Conservation (phyloP, 2,797 vertebrate genomes). For the Urophycis tenuis region DNA sequence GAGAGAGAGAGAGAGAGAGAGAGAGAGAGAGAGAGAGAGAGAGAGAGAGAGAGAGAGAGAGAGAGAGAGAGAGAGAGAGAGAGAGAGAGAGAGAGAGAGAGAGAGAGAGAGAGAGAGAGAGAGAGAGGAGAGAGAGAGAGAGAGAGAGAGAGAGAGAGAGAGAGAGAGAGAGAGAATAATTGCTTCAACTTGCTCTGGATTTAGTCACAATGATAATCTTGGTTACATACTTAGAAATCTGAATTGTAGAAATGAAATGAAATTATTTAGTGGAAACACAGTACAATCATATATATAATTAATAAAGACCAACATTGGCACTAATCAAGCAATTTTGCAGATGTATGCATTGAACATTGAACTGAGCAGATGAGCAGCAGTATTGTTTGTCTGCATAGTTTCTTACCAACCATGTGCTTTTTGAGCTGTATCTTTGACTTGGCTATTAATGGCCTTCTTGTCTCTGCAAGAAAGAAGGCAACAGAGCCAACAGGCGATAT, state of each 20-base stretch:
- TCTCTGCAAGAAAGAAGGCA: slow-evolving; percentile 32
- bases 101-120: slow-evolving; percentile 37
- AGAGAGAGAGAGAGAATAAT: background rate
- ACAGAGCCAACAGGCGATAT: slow-evolving; percentile 37
- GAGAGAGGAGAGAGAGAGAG: background rate
- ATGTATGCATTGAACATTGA: background rate
- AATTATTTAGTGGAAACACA: background rate
- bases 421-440: slow-evolving; percentile 38
- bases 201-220: background rate
- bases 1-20: too few species aligned
- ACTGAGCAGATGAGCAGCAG: background rate
- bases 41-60: too few species aligned
- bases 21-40: too few species aligned
- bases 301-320: background rate
- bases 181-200: background rate
- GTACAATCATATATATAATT: background rate
- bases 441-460: slow-evolving; percentile 36
- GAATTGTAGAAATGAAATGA: too few species aligned
- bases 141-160: slow-evolving; percentile 38
- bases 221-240: too few species aligned
- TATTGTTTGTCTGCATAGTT: slow-evolving; percentile 31
- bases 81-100: too few species aligned
- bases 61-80: too few species aligned
- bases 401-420: slow-evolving; percentile 33
- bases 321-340: background rate